Evolutionary conservation across 1,140 invertebrate species (phyloP), one percentile per base, ranked within the genome.

Genomic region (Halictus rubicundus): DNA sequence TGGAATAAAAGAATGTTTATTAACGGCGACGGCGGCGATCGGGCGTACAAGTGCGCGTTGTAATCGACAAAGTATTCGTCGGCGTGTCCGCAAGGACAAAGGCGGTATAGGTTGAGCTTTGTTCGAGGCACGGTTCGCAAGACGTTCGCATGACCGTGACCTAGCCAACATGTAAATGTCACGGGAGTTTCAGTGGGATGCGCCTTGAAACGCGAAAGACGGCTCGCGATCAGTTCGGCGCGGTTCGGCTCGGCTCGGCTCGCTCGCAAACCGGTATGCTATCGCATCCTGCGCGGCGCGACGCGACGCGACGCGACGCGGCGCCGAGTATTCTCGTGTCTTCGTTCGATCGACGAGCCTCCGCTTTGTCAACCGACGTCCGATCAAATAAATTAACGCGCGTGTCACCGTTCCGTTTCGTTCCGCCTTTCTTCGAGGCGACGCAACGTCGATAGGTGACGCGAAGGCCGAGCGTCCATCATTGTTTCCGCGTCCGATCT

Each of bases 91-190:
- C 19, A 54, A 39, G 19, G 21, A 42, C 63, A 61, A 32, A 61
- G 60, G 0, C 27, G 25, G 0, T 27, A n/a, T 46, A 23, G 25
- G 27, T 49, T 60, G 32, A 8, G 25, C 1, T 68, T 68, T 59
- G 65, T 76, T 60, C 74, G 57, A 77, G 16, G 16, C 54, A 49
- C 14, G 27, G 66, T 61, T 54, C 74, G 49, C 16, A 37, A 77
- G 54, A 61, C 14, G 37, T 32, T 60, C 12, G 68, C 54, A 78
- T 78, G 75, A 82, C 84, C 83, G 54, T 86, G 84, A 86, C 83
- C 84, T 86, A 86, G 60, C 84, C 68, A 72, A 85, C 83, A 71
- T 82, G 74, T 66, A 85, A 86, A 81, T 86, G 83, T 81, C 84
- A 84, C 76, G 81, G 61, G 69, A 82, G 68, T 63, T 52, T 72